Evolutionary conservation across 2,888 invertebrate species (phyloP).

Genomic region (Ptychoptera contaminata): DNA sequence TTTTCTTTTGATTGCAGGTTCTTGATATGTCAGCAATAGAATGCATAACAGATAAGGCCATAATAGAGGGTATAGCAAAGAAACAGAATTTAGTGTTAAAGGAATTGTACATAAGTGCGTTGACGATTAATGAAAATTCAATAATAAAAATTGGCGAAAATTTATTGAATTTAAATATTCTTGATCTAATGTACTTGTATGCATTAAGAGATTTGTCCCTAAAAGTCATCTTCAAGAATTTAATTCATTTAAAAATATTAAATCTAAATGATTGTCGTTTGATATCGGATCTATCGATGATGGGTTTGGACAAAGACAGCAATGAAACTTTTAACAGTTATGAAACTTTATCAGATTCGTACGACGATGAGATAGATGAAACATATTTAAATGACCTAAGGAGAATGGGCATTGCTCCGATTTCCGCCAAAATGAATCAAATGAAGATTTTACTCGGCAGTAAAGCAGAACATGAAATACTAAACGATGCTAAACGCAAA

Average conservation of each 20-base stretch:
- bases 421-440: conserved; percentile 6
- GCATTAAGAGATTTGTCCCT: conserved; percentile 53
- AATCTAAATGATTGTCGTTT: conserved; percentile 47
- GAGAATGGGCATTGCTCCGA: too few species aligned
- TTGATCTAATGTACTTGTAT: conserved; percentile 52
- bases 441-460: conserved; percentile 43
- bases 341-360: neutral
- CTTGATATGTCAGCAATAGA: conserved; percentile 55
- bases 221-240: conserved; percentile 48
- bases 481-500: conserved; percentile 47
- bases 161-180: conserved; percentile 37
- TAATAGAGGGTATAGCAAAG: conserved; percentile 42
- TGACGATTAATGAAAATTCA: conserved; percentile 45
- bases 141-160: conserved; percentile 42
- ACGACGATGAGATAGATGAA: neutral
- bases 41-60: conserved; percentile 42
- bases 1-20: neutral
- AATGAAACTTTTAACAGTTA: neutral
- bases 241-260: conserved; percentile 40
- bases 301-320: conserved; percentile 38
- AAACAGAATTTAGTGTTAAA: conserved; percentile 33
- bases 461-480: conserved; percentile 51
- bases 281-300: conserved; percentile 50
- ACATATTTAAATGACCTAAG: too few species aligned
- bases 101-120: conserved; percentile 39